Evolutionary conservation across 2,888 invertebrate species (phyloP), one percentile per base, ranked within the genome.

Genomic region (Norana najaformis): DNA sequence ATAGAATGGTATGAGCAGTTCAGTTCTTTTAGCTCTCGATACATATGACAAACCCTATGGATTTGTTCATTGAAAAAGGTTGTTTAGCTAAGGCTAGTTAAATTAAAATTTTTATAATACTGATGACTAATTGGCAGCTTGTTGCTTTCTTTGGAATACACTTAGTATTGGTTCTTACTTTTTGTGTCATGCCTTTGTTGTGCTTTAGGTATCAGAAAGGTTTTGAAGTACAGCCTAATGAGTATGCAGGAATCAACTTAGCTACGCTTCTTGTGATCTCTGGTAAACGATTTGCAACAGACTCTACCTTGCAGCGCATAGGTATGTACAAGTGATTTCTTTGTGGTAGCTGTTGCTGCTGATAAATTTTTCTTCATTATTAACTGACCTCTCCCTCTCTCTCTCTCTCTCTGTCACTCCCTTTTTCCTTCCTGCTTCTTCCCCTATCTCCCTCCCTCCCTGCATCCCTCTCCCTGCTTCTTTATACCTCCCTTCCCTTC

Each of bases 201-300:
- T 85, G 36, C 35, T 37, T 36, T 91, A 95, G 95, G 95, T 99
- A 99, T 95, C 96, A 98, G 93, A 97, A 98, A 95, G 98, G 94
- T 89, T 99, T 99, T 95, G 98, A 99, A 95, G 97, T 98, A 89
- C 99, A 99, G 94, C 99, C 99, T 1, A 98, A 99, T 95, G 99
- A 99, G 95, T 99, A 99, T 95, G 99, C 99, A 38, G 99, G 99
- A 90, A 99, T 99, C 92, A 99, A 99, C 96, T 96, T 99, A 93
- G 99, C 99, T 69, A 99, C 99, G 1, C 96, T 99, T 85, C 96
- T 99, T 91, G 98, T 99, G 90, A 98, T 99, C 93, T 98, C 97
- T 92, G 99, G 99, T 89, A 97, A 98, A 95, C 98, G 98, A 94
- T 98, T 99, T 94, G 97, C 97, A 91, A 93, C 93, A 35, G 95